Percentiles rank a stretch among this genome's conserved stretches.
These are phyloP conservation scores for Leptinotarsa juncta DNA, from an alignment of 2,888 invertebrate species.

Conservation along the genomic window DNA sequence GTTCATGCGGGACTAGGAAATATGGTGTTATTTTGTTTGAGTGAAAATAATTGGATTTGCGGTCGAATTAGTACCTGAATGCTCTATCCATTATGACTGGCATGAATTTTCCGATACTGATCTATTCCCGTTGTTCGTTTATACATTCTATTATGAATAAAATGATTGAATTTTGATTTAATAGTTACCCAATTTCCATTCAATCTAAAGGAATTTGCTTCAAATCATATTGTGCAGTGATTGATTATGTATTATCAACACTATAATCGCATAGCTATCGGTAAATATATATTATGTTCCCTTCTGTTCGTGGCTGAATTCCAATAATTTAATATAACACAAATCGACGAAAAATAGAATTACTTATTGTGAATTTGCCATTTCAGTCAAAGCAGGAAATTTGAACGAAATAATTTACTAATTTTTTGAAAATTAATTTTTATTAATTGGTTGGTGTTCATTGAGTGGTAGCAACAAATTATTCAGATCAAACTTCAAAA, in stretches of 20 bases:
- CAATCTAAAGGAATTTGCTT: neutral
- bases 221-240: neutral
- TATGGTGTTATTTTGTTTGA: neutral
- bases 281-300: too few species aligned
- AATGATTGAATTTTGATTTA: neutral
- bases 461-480: too few species aligned
- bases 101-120: neutral
- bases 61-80: neutral
- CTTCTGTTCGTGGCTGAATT: too few species aligned
- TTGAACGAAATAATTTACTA: too few species aligned
- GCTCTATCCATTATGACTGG: neutral
- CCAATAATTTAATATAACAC: too few species aligned
- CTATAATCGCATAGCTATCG: neutral
- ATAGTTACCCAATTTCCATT: neutral
- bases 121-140: neutral
- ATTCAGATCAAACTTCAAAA: too few species aligned
- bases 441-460: too few species aligned
- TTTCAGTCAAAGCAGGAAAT: too few species aligned
- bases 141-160: neutral
- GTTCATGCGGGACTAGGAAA: too few species aligned
- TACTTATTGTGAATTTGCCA: too few species aligned
- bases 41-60: neutral
- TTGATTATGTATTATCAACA: slow-evolving; percentile 6
- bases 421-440: too few species aligned
- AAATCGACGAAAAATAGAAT: too few species aligned